These are phyloP conservation scores for Acanthaster planci DNA, from an alignment of 35 echinoderm and acorn worm genomes.

Conservation along the genomic window DNA sequence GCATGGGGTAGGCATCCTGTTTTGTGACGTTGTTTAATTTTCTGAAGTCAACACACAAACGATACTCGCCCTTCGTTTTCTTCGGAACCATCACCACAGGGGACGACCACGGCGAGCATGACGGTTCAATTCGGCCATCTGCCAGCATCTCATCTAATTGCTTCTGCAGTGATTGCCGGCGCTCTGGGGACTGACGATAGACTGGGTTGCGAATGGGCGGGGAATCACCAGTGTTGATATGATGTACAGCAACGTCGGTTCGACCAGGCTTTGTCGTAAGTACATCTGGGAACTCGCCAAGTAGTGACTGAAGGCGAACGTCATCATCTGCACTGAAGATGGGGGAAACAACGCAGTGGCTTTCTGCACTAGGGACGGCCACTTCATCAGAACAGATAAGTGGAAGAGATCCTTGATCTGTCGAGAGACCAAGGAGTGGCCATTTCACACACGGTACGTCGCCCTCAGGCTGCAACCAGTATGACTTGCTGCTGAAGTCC, in stretches of 20 bases:
- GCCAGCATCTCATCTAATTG: constrained; percentile 48
- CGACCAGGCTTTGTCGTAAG: constrained; percentile 42
- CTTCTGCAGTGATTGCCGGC: constrained; percentile 36
- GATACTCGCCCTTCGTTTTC: constrained; percentile 31
- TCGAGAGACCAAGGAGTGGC: constrained; percentile 35
- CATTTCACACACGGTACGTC: constrained; percentile 32
- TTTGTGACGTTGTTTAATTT: constrained; percentile 48
- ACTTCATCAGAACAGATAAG: not conserved
- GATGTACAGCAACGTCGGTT: constrained; percentile 47
- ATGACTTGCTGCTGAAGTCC: constrained; percentile 47
- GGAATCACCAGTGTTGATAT: constrained; percentile 40
- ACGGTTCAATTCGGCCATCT: constrained; percentile 53
- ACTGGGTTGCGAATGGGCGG: constrained; percentile 33
- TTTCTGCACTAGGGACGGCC: too few relatives aligned
- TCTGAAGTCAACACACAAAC: constrained; percentile 62
- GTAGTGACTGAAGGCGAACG: not conserved
- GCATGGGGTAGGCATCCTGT: constrained; percentile 65
- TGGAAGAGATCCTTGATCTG: not conserved
- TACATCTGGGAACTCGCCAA: constrained; percentile 22
- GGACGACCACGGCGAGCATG: constrained; percentile 46
- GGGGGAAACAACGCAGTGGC: not conserved
- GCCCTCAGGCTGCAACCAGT: constrained; percentile 28
- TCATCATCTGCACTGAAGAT: not conserved
- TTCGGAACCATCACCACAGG: constrained; percentile 70
- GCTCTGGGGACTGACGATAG: constrained; percentile 27